Evolutionary conservation across 35 echinoderm and acorn worm genomes (phyloP).

Genomic region (Patiria miniata): DNA sequence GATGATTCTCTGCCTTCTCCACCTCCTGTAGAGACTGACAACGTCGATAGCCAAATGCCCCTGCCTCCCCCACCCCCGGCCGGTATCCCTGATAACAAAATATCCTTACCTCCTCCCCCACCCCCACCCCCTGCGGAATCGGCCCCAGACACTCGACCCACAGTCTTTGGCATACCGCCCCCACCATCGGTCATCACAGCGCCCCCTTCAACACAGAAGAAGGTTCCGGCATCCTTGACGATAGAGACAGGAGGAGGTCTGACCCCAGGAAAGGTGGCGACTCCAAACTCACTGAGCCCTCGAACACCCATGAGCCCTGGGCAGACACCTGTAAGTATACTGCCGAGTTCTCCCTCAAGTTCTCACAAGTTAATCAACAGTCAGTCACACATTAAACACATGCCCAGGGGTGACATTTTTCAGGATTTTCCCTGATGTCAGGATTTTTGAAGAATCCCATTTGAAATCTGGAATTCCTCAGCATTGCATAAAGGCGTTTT

Average conservation of each 20-base stretch:
- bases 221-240: constrained; percentile 28
- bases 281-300: constrained; percentile 10
- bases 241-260: neutral
- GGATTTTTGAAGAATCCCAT: too few relatives aligned
- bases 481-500: too few relatives aligned
- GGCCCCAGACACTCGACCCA: neutral
- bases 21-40: constrained; percentile 54
- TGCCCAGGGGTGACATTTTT: too few relatives aligned
- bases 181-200: neutral
- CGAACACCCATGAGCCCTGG: neutral
- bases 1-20: constrained; percentile 34
- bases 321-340: neutral
- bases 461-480: too few relatives aligned
- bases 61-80: constrained; percentile 51
- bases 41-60: constrained; percentile 3
- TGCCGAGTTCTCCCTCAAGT: too few relatives aligned
- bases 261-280: neutral
- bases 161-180: neutral
- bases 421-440: too few relatives aligned
- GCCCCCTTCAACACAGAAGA: constrained; percentile 23
- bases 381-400: too few relatives aligned
- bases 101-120: constrained; percentile 1
- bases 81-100: neutral
- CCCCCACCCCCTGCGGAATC: constrained; percentile 5
- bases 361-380: too few relatives aligned